Evolutionary conservation across 2,888 invertebrate genomes (phyloP).

Genomic region (Xestia sexstrigata): DNA sequence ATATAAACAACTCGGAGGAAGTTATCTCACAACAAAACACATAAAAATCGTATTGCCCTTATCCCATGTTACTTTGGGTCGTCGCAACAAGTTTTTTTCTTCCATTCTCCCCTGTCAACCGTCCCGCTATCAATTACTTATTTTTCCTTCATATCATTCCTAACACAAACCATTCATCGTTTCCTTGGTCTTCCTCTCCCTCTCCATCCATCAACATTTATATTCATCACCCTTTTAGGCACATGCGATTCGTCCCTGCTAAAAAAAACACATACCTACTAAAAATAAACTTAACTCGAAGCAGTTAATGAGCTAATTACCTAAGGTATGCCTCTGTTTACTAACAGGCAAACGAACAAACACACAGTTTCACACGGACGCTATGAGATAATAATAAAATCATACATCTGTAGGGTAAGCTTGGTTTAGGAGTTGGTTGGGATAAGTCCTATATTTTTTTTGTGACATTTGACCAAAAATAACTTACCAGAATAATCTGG

Average conservation of each 20-base stretch:
- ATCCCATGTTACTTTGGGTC: too few species aligned
- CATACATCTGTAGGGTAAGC: slow-evolving; percentile 44
- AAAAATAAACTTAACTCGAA: slow-evolving; percentile 6
- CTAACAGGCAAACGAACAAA: slow-evolving; percentile 34
- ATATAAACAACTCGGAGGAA: neutral
- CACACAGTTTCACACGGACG: slow-evolving; percentile 43
- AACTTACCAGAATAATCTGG: neutral
- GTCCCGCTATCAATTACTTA: too few species aligned
- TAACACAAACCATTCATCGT: too few species aligned
- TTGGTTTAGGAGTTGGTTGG: neutral
- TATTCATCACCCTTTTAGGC: too few species aligned
- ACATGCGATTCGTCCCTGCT: too few species aligned
- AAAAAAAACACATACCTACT: neutral
- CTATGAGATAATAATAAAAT: slow-evolving; percentile 48
- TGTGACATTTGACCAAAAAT: neutral
- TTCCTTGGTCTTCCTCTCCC: too few species aligned
- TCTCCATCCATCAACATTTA: too few species aligned
- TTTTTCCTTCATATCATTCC: too few species aligned
- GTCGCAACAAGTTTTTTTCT: too few species aligned
- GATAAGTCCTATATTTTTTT: slow-evolving; percentile 16
- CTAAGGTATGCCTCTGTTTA: slow-evolving; percentile 34
- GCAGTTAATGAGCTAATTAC: slow-evolving; percentile 49
- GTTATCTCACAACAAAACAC: neutral
- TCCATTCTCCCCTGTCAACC: too few species aligned
- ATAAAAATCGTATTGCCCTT: too few species aligned